Base-by-base conservation (phyloP, 1,140 invertebrate species). In the Drosophila burlai region DNA sequence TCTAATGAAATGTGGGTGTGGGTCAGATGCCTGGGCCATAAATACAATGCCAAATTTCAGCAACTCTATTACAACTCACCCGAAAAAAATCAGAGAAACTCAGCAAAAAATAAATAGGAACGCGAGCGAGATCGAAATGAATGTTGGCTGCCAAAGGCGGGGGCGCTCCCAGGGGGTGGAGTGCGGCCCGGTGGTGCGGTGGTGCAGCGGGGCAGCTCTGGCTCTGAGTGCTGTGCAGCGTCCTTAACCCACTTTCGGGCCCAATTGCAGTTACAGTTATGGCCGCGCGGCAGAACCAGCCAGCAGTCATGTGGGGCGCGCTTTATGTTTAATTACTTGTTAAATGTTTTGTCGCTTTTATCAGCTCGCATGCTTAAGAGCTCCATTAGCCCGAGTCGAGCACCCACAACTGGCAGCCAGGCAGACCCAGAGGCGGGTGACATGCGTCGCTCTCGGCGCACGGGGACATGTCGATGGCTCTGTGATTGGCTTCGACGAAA, bases 301-400 rank as follows among this genome's bases (percentile, higher is more conserved):
- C 52, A 55, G 46, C 72, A 62, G 49, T 43, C 58, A 74, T 57
- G 50, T 69, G 52, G 74, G 64, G 72, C 52, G 78, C 58, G 67
- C 67, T 84, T 83, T 89, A 90, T 89, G 85, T 90, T 90, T 90
- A 90, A 90, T 90, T 90, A 90, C 81, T 85, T 90, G 85, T 90
- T 90, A 90, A 90, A 85, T 85, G 85, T 80, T 89, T 89, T 87
- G 84, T 87, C 81, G 67, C 80, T 80, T 62, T 89, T 89, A 89
- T 89, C 84, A 81, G 81, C 54, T 47, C 45, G 64, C 66, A 83
- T 67, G 68, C 60, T 80, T 83, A 72, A 80, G 77, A 87, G 81
- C 69, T 76, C 84, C 85, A 90, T 90, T 84, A 84, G 77, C 58
- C 43, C 18, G 38, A 64, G 42, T 59, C 60, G 43, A 64, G 62